Conservation (phyloP, 2,113 vertebrate genomes). For the Grammomys dolichurus region DNA sequence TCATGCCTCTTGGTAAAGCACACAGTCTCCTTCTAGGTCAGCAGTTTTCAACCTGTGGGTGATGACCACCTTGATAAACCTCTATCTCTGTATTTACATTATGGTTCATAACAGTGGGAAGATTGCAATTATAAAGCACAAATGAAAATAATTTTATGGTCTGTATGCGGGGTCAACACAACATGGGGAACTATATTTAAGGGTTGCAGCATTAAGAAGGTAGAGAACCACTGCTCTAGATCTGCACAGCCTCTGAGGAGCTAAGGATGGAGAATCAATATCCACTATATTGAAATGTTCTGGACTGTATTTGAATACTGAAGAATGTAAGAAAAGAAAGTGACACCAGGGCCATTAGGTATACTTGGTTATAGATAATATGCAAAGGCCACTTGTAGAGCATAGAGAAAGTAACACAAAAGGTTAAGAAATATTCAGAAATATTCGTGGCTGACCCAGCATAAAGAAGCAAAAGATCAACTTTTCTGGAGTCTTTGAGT, state of each 20-base stretch:
- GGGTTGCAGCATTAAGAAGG: background rate
- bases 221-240: background rate
- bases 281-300: background rate
- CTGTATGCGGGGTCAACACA: too few relatives aligned
- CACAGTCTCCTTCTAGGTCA: background rate
- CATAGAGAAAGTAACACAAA: background rate
- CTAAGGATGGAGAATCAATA: background rate
- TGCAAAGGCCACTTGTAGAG: background rate
- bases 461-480: background rate
- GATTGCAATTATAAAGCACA: background rate
- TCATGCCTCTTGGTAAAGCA: conserved; percentile 69
- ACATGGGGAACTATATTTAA: background rate
- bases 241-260: background rate
- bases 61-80: background rate
- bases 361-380: background rate
- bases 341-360: background rate
- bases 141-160: background rate
- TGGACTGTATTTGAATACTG: background rate
- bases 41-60: background rate
- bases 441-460: background rate
- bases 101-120: background rate
- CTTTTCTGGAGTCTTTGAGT: background rate
- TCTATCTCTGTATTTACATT: background rate
- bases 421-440: background rate
- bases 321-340: background rate